phyloP scores from a whole-genome alignment of 2,113 vertebrate genomes.

The Ginglymostoma cirratum region DNA sequence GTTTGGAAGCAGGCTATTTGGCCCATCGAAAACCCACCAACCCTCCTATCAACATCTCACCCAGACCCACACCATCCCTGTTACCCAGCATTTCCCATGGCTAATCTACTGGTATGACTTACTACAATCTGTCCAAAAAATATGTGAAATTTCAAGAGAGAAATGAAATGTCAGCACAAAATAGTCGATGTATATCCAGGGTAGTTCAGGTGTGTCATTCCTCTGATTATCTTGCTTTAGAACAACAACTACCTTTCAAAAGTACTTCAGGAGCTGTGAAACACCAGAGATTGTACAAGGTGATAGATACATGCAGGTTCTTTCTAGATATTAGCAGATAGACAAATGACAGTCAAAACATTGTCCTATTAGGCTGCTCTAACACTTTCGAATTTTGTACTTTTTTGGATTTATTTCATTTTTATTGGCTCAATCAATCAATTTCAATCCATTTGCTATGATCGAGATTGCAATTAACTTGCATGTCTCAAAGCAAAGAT shows the following conservation, averaged over 20 bases:
- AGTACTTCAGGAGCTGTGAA: not conserved
- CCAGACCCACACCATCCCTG: no score
- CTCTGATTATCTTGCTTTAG: not conserved
- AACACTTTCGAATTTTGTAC: not conserved
- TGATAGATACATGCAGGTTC: not conserved
- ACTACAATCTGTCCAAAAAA: no score
- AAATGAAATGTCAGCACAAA: not conserved
- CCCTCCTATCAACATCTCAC: no score
- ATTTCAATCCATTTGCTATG: not conserved
- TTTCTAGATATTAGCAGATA: not conserved
- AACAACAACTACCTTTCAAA: not conserved
- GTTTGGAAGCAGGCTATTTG: no score
- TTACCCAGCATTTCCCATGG: no score
- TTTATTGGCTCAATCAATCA: not conserved
- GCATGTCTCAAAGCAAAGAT: not conserved
- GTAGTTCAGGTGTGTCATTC: not conserved
- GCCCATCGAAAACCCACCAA: no score
- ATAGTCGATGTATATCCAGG: not conserved
- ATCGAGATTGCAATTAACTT: not conserved
- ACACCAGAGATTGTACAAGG: not conserved
- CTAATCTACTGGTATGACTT: no score
- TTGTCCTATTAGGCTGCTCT: not conserved
- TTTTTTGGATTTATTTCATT: not conserved
- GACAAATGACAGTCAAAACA: not conserved
- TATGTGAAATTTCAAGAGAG: not conserved